Evolutionary conservation across 2,888 invertebrate genomes (phyloP), one percentile per base, ranked within the genome.

Genomic region (Polylopha cassiicola): DNA sequence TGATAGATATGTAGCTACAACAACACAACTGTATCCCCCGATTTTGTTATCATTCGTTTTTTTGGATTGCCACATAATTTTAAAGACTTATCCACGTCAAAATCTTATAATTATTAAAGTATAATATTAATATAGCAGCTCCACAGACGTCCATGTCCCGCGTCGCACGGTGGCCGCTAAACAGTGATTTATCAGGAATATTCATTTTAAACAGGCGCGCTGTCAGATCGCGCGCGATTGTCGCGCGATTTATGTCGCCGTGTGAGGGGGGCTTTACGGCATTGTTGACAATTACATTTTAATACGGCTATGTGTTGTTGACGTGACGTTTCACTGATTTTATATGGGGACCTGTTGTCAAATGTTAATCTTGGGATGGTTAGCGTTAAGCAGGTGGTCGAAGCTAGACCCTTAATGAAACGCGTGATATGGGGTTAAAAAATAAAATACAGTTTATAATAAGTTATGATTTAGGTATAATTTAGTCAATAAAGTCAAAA

Each of bases 171-270:
- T 74, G 75, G 77, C 80, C 73, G 73, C 73, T 71, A 66, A 73
- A 74, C 72, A 70, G 70, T 78, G 80, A 80, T 81, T 79, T 81
- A 80, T 80, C 69, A 73, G 70, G 74, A 80, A 81, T 81, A 79
- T 80, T 81, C 77, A 80, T 80, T 82, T 80, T 75, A 79, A 41
- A 78, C 77, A 77, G 73, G 64, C 70, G 63, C 60, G 65, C 71
- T 74, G 81, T 79, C 81, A 72, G 81, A 81, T 80, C 68, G 73
- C 54, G 53, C 59, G 69, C 76, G 80, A 82, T 80, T 75, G 53
- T 59, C 43, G 59, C 58, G n/a, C 73, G 73, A 81, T 76, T 81
- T 79, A 81, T 78, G 77, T 74, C 73, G 66, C 61, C 50, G 63
- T 57, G 53, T 51, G 64, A 61, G 61, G 57, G 62, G 50, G 55